These are phyloP conservation scores for Hydrophis major DNA, from an alignment of 2,797 vertebrate species.

Conservation along the genomic window DNA sequence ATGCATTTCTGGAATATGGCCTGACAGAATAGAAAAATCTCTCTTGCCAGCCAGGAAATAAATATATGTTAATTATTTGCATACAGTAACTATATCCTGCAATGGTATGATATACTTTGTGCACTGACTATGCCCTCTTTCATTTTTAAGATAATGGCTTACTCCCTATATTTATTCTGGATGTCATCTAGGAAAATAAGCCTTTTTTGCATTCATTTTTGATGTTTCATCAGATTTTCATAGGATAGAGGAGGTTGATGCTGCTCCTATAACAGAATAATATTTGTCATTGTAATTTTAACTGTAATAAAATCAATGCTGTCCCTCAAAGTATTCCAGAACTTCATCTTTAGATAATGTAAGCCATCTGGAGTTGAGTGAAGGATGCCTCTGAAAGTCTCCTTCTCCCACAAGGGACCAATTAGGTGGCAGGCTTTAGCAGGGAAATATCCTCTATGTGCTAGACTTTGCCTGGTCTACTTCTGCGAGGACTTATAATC, in stretches of 20 bases:
- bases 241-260: slow-evolving; percentile 24
- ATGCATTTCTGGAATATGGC: slow-evolving; percentile 28
- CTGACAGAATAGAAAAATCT: slow-evolving; percentile 8
- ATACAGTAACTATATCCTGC: slow-evolving; percentile 33
- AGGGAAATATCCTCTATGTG: not conserved
- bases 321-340: not conserved
- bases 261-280: slow-evolving; percentile 6
- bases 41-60: slow-evolving; percentile 38
- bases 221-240: slow-evolving; percentile 26
- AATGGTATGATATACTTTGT: slow-evolving; percentile 47
- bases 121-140: slow-evolving; percentile 53
- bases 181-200: not conserved
- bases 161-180: slow-evolving; percentile 4
- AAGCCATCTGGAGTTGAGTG: slow-evolving; percentile 10
- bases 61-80: slow-evolving; percentile 46
- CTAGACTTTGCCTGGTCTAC: not conserved
- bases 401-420: not conserved
- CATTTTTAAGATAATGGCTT: slow-evolving; percentile 34
- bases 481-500: not conserved
- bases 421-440: not conserved
- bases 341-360: not conserved
- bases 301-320: not conserved
- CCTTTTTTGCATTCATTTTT: slow-evolving; percentile 8
- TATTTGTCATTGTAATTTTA: slow-evolving; percentile 1
- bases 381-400: slow-evolving; percentile 4